These are phyloP conservation scores for Zonotrichia albicollis DNA, from an alignment of 2,797 vertebrate genomes.

Conservation along the genomic window DNA sequence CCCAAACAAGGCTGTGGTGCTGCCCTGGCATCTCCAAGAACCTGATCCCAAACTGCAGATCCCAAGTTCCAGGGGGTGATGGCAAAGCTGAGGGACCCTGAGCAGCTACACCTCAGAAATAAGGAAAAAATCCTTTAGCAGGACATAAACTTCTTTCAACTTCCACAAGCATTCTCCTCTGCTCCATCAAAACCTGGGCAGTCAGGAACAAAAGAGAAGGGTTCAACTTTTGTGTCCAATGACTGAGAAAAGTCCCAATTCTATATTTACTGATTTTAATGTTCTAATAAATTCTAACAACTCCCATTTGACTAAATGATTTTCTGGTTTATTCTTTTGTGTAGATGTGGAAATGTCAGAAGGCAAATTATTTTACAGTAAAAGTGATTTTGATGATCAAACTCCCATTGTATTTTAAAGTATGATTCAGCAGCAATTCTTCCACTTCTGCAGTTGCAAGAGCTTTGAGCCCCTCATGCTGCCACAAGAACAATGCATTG, in stretches of 20 bases:
- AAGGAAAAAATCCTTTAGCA: neutral
- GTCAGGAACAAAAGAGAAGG: neutral
- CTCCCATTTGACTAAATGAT: neutral
- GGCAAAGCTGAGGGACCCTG: neutral
- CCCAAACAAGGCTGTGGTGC: neutral
- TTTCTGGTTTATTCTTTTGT: neutral
- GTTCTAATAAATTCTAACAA: neutral
- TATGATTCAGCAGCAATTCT: neutral
- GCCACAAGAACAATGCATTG: neutral
- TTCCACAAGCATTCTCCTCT: neutral
- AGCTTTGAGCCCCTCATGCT: neutral
- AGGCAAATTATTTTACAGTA: neutral
- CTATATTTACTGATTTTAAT: neutral
- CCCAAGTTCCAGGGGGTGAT: neutral
- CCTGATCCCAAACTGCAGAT: neutral
- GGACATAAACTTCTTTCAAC: neutral
- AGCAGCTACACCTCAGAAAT: neutral
- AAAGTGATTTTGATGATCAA: neutral
- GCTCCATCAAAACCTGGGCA: rapidly evolving
- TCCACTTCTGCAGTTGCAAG: neutral
- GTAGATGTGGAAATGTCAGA: neutral
- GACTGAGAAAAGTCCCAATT: neutral
- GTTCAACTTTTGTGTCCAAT: neutral
- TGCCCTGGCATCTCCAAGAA: neutral
- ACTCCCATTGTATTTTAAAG: neutral